These are phyloP conservation scores for Lethocerus indicus DNA, from an alignment of 1,140 invertebrate genomes.

Conservation along the genomic window DNA sequence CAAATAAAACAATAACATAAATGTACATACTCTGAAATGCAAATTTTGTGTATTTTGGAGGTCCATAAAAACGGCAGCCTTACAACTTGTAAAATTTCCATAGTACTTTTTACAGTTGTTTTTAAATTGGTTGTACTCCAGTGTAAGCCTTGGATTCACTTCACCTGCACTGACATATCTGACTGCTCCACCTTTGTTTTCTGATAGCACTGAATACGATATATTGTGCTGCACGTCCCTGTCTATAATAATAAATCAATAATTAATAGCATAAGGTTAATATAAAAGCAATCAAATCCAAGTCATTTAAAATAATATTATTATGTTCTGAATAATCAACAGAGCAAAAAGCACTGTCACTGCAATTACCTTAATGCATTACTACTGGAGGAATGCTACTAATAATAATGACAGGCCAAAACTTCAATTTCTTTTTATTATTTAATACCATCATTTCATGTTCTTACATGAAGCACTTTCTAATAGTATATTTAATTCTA, in stretches of 20 bases:
- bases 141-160: slow-evolving; percentile 79
- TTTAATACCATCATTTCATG: too few relatives aligned
- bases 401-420: too few relatives aligned
- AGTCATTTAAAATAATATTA: too few relatives aligned
- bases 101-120: slow-evolving; percentile 82
- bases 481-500: too few relatives aligned
- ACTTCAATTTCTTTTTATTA: too few relatives aligned
- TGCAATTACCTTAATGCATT: too few relatives aligned
- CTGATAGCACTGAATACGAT: slow-evolving; percentile 60
- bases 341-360: too few relatives aligned
- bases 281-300: too few relatives aligned
- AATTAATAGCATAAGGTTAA: too few relatives aligned
- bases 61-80: slow-evolving; percentile 65
- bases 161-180: slow-evolving; percentile 83
- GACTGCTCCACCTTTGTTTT: slow-evolving; percentile 79
- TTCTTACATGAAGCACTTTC: too few relatives aligned
- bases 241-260: slow-evolving; percentile 59
- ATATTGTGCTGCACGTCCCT: slow-evolving; percentile 84
- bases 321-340: too few relatives aligned
- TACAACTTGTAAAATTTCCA: slow-evolving; percentile 86
- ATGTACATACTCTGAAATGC: slow-evolving; percentile 51
- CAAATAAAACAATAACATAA: neutral
- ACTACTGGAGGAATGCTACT: too few relatives aligned
- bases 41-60: slow-evolving; percentile 87
- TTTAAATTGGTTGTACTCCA: slow-evolving; percentile 74